phyloP scores from a whole-genome alignment of 64 coral and sea anemone species.

The Hydrozoanthus tunicans region DNA sequence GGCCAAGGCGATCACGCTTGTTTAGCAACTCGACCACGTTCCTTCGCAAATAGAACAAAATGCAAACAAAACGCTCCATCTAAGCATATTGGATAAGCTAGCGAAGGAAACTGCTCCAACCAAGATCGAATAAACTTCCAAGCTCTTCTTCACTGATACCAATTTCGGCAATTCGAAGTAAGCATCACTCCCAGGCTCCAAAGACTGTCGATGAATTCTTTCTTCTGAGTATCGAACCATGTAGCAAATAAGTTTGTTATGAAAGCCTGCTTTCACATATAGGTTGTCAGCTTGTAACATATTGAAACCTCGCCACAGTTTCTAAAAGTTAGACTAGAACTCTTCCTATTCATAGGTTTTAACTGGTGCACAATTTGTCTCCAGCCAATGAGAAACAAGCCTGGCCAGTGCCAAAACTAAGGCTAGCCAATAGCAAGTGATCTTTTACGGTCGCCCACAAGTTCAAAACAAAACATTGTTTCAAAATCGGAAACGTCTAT shows the following conservation, averaged over 20 bases:
- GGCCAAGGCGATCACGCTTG: background rate
- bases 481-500: too few relatives aligned
- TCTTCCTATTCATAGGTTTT: background rate
- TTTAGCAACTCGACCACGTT: background rate
- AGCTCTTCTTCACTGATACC: background rate
- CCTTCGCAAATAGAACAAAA: background rate
- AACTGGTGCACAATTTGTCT: background rate
- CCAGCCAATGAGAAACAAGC: slow-evolving; percentile 13
- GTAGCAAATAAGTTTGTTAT: background rate
- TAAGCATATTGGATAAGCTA: background rate
- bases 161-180: slow-evolving; percentile 2
- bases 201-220: background rate
- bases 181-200: slow-evolving; percentile 6
- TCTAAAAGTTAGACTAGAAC: background rate
- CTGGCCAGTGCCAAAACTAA: slow-evolving; percentile 8
- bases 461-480: too few relatives aligned
- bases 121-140: background rate
- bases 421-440: slow-evolving; percentile 6
- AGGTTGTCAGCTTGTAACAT: background rate
- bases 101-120: too few relatives aligned
- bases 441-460: background rate
- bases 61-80: background rate
- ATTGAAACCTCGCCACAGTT: background rate
- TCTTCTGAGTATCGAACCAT: background rate
- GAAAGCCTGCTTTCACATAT: background rate